Conservation (phyloP, 2,888 invertebrate genomes). For the Charanyca ferruginea region DNA sequence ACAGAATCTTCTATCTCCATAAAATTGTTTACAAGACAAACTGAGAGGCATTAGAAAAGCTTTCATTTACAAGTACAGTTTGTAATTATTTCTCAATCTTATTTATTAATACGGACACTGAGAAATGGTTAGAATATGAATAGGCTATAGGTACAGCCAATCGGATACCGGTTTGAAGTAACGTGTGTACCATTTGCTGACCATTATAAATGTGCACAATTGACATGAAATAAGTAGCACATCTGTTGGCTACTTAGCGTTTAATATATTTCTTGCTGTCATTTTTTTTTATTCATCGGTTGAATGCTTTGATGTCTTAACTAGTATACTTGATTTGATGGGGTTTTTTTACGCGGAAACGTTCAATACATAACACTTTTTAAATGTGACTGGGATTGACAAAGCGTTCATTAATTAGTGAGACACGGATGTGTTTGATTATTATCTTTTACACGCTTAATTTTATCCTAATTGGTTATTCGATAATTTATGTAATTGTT, state of each 20-base stretch:
- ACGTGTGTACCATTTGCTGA: conserved; percentile 48
- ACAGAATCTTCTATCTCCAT: background rate
- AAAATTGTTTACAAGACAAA: conserved; percentile 39
- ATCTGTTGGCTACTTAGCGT: conserved; percentile 65
- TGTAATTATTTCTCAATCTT: conserved; percentile 44
- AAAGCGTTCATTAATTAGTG: conserved; percentile 45
- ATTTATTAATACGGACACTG: conserved; percentile 57
- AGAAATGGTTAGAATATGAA: conserved; percentile 58
- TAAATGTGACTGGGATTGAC: conserved; percentile 45
- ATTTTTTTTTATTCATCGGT: conserved; percentile 61
- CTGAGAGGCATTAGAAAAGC: conserved; percentile 28
- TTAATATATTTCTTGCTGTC: conserved; percentile 62
- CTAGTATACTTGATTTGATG: conserved; percentile 54
- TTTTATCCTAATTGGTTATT: conserved; percentile 7
- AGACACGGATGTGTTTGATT: conserved; percentile 28
- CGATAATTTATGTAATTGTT: conserved; percentile 1
- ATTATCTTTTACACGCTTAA: background rate
- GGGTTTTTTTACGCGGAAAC: conserved; percentile 56
- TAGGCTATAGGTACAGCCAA: conserved; percentile 39
- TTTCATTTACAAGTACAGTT: conserved; percentile 43
- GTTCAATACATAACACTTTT: conserved; percentile 53
- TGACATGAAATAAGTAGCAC: conserved; percentile 65
- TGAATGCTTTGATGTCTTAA: conserved; percentile 70
- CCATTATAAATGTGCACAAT: conserved; percentile 57
- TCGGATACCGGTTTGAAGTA: conserved; percentile 58